Evolutionary conservation across 2,113 vertebrate genomes (phyloP).

Genomic region (Alligator sinensis): DNA sequence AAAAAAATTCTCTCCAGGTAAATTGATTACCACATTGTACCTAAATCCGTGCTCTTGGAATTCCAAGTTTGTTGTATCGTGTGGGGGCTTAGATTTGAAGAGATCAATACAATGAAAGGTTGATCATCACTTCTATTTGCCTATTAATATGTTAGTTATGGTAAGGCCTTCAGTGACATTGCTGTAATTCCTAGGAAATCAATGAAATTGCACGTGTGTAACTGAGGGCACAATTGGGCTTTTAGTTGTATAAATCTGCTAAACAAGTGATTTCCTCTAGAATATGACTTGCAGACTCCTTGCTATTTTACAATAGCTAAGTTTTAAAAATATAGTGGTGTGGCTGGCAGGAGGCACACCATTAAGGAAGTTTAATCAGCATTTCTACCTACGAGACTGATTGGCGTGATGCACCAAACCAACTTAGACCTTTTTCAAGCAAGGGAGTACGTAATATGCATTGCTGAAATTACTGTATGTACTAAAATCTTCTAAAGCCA

Average conservation of each 20-base stretch:
- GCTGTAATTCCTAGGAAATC: neutral
- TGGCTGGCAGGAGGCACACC: neutral
- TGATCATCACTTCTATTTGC: neutral
- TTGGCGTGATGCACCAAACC: neutral
- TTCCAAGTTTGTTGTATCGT: neutral
- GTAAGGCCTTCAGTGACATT: neutral
- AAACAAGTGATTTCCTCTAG: neutral
- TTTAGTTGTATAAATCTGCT: neutral
- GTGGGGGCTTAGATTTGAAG: neutral
- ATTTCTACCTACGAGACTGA: neutral
- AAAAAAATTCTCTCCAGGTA: neutral
- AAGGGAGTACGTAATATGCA: neutral
- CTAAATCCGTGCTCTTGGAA: neutral
- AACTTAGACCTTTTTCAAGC: neutral
- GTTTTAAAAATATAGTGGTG: fast-evolving
- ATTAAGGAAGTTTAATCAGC: neutral
- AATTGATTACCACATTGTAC: neutral
- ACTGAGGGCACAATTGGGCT: neutral
- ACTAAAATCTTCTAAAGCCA: neutral
- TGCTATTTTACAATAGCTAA: neutral
- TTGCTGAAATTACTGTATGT: neutral
- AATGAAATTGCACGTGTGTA: neutral
- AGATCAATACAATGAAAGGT: neutral
- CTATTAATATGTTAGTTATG: neutral
- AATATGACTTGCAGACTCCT: neutral